Conservation (phyloP, 2,797 vertebrate genomes). For the Lophura swinhoii region DNA sequence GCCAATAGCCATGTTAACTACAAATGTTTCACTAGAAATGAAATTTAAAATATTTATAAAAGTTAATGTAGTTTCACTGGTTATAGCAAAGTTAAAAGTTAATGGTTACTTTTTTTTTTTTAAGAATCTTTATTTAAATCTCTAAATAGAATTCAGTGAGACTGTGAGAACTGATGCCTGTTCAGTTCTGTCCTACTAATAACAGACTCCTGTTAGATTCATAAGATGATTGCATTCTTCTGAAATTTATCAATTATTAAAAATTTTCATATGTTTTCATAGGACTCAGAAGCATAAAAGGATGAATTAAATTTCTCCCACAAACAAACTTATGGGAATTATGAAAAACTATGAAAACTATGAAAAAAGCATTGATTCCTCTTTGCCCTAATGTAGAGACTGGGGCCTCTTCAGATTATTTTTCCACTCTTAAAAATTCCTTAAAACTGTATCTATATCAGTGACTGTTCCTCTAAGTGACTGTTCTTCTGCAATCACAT, state of each 20-base stretch:
- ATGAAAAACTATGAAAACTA: neutral
- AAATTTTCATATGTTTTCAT: neutral
- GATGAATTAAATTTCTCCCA: neutral
- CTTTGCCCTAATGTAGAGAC: neutral
- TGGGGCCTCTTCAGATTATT: neutral
- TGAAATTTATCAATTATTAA: neutral
- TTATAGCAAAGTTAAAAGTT: neutral
- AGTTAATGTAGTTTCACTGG: neutral
- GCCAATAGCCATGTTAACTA: neutral
- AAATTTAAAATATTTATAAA: neutral
- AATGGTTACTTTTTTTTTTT: too few relatives aligned
- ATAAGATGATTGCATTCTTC: neutral
- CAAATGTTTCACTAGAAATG: neutral
- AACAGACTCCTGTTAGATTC: neutral
- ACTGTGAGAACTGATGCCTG: neutral
- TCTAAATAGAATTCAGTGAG: neutral
- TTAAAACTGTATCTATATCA: neutral
- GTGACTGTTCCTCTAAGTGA: neutral
- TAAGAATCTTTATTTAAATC: too few relatives aligned
- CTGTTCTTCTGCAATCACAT: neutral
- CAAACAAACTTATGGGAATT: neutral
- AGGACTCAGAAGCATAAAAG: neutral
- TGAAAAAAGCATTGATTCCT: neutral
- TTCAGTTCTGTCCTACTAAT: slow-evolving; percentile 1
- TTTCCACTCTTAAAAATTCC: neutral